Evolutionary conservation across 2,797 vertebrate species (phyloP), one percentile per base, ranked within the genome.

Genomic region (Petrocephalus sullivani): DNA sequence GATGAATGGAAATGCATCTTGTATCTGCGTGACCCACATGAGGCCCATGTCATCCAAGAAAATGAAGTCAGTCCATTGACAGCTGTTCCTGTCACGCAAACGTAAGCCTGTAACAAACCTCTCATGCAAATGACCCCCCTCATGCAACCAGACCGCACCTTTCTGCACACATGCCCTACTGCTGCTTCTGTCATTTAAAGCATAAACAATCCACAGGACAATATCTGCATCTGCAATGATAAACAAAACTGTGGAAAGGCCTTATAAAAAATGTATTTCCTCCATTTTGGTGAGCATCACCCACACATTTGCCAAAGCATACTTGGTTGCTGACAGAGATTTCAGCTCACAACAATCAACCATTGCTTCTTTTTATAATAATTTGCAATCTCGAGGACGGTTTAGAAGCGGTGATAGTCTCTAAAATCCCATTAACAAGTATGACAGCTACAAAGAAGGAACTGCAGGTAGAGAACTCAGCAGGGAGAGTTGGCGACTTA

Each of bases 1-100:
- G 95, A 97, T 97, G 96, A 98, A 94, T 93, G 92, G 90, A 92
- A 95, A 93, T 93, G 92, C 88, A 92, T 91, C 91, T 90, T 54
- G 90, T 91, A 90, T 90, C 88, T 85, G 82, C 60, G 61, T 82
- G 46, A 28, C 57, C 71, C 88, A 81, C 78, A 89, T 56, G 58
- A 88, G 82, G 28, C 88, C 88, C 8, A 19, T 53, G 61, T 33
- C 75, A 21, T 88, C 82, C 57, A 85, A 58, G 58, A 85, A 84
- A 61, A 28, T 85, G 46, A 56, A 85, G 82, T 21, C 16, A 41
- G 60, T 3, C 19, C 58, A 61, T 57, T 46, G 53, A 81, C 53
- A 46, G 87, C 71, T 56, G 67, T 23, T 41, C 54, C 51, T 82
- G 49, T 58, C 87, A 10, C 2, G 4, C 85, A 89, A 51, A 51